These are phyloP conservation scores for Smutsia gigantea DNA, from an alignment of 2,797 vertebrate genomes.

Conservation along the genomic window DNA sequence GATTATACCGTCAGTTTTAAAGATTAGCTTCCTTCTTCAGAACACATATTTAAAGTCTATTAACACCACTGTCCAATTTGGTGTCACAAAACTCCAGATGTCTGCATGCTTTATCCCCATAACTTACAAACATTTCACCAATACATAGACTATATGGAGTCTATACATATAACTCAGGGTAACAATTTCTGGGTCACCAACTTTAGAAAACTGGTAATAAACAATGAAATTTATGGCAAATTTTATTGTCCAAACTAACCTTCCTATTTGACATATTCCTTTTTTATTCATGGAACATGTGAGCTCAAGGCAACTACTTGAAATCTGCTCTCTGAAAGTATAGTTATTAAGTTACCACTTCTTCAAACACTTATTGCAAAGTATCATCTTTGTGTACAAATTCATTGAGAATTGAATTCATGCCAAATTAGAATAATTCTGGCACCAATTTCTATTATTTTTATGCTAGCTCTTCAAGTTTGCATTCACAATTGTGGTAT, in stretches of 20 bases:
- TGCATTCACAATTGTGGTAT: background rate
- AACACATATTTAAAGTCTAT: background rate
- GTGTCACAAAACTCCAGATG: background rate
- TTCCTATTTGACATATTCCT: background rate
- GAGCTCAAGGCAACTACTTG: background rate
- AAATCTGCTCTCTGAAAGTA: background rate
- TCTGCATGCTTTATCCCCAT: rapidly evolving
- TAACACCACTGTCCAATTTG: background rate
- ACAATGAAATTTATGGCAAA: background rate
- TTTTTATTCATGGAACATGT: background rate
- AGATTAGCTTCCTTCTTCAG: background rate
- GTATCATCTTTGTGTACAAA: background rate
- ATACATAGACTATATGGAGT: too few species aligned
- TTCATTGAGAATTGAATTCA: background rate
- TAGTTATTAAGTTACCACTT: background rate
- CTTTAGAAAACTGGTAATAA: background rate
- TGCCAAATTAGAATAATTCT: background rate
- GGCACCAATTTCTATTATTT: background rate
- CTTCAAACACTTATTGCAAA: background rate
- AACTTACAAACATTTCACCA: background rate
- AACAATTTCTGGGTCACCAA: background rate
- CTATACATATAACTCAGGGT: background rate
- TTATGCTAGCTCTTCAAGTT: background rate
- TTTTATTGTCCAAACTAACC: background rate
- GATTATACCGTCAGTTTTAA: background rate